Percentiles rank a stretch among this genome's conserved stretches.
Conservation (phyloP, 2,113 vertebrate species). For the Brienomyrus longianalis region DNA sequence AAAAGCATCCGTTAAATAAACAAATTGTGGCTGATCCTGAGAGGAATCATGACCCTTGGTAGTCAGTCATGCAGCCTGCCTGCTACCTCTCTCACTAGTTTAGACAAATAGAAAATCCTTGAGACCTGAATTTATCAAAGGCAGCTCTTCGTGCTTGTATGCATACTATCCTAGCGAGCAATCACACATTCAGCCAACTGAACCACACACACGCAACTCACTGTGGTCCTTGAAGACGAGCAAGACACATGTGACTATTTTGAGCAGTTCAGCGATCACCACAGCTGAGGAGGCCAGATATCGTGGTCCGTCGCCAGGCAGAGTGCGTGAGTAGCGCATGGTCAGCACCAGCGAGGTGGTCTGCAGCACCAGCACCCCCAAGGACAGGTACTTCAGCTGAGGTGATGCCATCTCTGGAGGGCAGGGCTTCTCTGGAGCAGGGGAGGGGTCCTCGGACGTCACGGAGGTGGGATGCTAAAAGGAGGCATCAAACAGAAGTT, state of each 20-base stretch:
- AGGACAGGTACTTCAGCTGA: slow-evolving; percentile 87
- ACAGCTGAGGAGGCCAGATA: slow-evolving; percentile 96
- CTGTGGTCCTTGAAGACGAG: slow-evolving; percentile 92
- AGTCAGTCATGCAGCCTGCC: neutral
- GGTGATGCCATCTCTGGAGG: slow-evolving; percentile 59
- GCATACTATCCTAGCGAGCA: neutral
- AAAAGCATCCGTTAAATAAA: neutral
- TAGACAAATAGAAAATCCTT: neutral
- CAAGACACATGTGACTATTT: slow-evolving; percentile 82
- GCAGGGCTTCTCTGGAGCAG: neutral
- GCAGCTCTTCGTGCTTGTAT: neutral
- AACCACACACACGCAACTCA: slow-evolving; percentile 53
- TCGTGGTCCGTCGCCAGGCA: slow-evolving; percentile 87
- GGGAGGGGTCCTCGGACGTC: neutral
- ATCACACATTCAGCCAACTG: neutral
- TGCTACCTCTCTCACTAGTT: neutral
- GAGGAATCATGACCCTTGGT: neutral
- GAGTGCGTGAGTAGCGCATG: slow-evolving; percentile 93
- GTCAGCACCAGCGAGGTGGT: slow-evolving; percentile 94
- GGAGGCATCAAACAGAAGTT: neutral
- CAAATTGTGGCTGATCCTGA: neutral
- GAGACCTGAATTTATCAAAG: neutral
- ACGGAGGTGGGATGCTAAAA: neutral
- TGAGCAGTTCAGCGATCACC: slow-evolving; percentile 86
- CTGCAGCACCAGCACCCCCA: slow-evolving; percentile 94